phyloP scores from a whole-genome alignment of 1,140 invertebrate species.

The Bombus sibiricus region DNA sequence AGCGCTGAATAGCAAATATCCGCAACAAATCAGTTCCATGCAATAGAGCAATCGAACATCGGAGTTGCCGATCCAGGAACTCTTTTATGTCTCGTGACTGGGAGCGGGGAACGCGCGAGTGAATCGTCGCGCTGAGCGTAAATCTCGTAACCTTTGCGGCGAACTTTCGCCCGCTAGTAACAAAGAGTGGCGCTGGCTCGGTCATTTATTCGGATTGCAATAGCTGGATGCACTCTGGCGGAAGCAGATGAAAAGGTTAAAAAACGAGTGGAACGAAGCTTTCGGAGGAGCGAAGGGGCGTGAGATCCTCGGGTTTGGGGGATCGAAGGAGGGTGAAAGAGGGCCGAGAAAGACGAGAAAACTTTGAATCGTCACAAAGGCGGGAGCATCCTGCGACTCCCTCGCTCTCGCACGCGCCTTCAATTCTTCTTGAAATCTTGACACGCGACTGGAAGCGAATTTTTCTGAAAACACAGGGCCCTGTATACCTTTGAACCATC shows the following conservation, averaged over 20 bases:
- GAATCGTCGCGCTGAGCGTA: constrained; percentile 11
- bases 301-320: not conserved
- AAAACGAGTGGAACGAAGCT: constrained; percentile 14
- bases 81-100: not conserved
- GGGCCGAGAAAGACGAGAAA: constrained; percentile 13
- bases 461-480: not conserved
- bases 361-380: constrained; percentile 34
- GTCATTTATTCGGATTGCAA: constrained; percentile 46
- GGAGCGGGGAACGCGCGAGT: not conserved
- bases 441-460: constrained; percentile 9
- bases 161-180: constrained; percentile 8
- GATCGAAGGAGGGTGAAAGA: not conserved
- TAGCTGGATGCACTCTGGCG: constrained; percentile 28
- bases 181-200: not conserved
- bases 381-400: not conserved
- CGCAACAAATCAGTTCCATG: constrained; percentile 8
- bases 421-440: constrained; percentile 37
- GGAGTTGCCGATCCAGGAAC: not conserved
- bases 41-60: not conserved
- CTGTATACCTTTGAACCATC: constrained; percentile 5
- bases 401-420: constrained; percentile 12
- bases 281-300: not conserved
- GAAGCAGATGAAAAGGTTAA: constrained; percentile 46
- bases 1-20: not conserved
- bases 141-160: constrained; percentile 32